phyloP scores from a whole-genome alignment of 2,113 vertebrate genomes.

The Cairina moschata region DNA sequence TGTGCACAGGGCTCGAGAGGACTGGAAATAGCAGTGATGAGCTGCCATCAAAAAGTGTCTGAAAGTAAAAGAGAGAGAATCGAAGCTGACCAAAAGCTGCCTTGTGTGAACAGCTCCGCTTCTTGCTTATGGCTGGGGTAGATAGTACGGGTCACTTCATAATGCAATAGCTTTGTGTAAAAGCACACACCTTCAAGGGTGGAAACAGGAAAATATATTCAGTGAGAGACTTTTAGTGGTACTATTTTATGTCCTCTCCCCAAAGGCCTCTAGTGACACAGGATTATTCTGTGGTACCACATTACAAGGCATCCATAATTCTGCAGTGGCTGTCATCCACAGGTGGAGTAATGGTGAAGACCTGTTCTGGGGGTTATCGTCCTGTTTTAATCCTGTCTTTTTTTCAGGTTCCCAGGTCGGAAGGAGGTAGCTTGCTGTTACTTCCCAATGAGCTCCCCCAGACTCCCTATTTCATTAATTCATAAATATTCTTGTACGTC shows the following conservation, averaged over 20 bases:
- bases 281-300: neutral
- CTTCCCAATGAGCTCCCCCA: neutral
- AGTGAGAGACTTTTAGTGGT: neutral
- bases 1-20: neutral
- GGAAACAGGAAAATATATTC: neutral
- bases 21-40: conserved; percentile 3
- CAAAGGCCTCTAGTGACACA: neutral
- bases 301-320: neutral
- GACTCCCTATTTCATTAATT: neutral
- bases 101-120: neutral
- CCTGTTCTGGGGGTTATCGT: neutral
- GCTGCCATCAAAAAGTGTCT: conserved; percentile 5
- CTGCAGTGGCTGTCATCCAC: neutral
- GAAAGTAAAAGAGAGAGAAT: neutral
- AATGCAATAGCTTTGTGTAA: neutral
- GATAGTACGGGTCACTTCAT: neutral
- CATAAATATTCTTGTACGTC: neutral
- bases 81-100: neutral
- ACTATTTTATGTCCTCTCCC: neutral
- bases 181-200: neutral
- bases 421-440: neutral
- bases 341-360: neutral
- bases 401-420: neutral
- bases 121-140: neutral
- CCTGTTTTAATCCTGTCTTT: neutral